Conservation (phyloP, 2,113 vertebrate species). For the Lasiurus cinereus region DNA sequence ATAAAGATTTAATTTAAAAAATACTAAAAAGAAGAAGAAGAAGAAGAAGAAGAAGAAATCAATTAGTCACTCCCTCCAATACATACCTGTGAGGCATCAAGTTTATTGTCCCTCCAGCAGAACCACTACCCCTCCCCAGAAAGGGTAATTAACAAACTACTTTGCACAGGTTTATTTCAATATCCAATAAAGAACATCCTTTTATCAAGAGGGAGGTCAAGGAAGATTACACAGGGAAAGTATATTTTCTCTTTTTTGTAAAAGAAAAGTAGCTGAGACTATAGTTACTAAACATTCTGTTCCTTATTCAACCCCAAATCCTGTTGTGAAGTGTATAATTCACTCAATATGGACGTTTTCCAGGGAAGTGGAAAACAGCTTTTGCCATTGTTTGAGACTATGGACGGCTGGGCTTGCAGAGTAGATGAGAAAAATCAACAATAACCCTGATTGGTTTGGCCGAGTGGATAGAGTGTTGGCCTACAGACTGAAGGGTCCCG, state of each 20-base stretch:
- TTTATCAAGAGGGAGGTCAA: background rate
- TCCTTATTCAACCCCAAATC: conserved; percentile 34
- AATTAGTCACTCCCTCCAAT: background rate
- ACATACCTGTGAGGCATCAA: background rate
- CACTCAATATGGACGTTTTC: background rate
- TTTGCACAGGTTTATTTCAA: conserved; percentile 23
- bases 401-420: background rate
- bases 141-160: conserved; percentile 6
- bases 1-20: conserved; percentile 15
- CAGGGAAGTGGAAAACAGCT: background rate
- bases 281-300: background rate
- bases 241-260: background rate
- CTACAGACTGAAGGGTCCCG: too few species aligned
- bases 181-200: background rate
- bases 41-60: background rate
- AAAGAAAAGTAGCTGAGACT: conserved; percentile 27
- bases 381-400: background rate
- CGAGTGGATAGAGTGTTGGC: too few species aligned
- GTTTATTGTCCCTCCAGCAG: background rate
- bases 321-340: background rate
- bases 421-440: background rate
- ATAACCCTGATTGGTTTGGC: background rate
- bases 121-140: background rate
- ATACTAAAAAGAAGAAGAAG: background rate
- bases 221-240: background rate